These are phyloP conservation scores for Strongylocentrotus purpuratus DNA, from an alignment of 35 echinoderm and acorn worm genomes.

Conservation along the genomic window DNA sequence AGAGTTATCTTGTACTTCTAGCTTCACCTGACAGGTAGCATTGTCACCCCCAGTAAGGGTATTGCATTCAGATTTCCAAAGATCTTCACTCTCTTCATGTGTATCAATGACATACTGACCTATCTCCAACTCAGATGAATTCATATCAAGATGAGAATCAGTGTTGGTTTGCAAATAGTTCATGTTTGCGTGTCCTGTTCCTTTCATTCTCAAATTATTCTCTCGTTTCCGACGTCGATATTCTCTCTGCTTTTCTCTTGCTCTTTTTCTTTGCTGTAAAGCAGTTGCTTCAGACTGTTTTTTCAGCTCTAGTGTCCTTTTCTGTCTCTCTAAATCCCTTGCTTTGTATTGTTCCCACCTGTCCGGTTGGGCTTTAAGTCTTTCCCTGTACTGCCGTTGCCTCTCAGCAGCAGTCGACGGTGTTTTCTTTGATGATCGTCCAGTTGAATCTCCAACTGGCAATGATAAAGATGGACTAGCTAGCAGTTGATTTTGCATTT, in stretches of 20 bases:
- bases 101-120: background rate
- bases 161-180: background rate
- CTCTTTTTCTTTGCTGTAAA: background rate
- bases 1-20: background rate
- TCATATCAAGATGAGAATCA: background rate
- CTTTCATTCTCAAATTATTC: background rate
- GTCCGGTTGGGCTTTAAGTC: background rate
- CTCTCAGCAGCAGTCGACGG: constrained; percentile 20
- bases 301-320: background rate
- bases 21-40: background rate
- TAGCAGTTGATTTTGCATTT: background rate
- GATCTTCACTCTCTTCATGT: no score
- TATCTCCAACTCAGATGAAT: background rate
- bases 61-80: no score
- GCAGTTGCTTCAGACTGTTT: background rate
- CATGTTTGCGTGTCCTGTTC: background rate
- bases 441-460: background rate
- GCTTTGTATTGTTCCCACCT: constrained; percentile 25
- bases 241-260: background rate
- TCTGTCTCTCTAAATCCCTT: background rate
- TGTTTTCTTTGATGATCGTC: background rate
- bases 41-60: no score
- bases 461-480: background rate
- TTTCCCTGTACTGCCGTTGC: background rate
- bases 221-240: background rate